A percentile compares a stretch with the other conserved stretches of the same genome.
These are phyloP conservation scores for Tychaedon coryphoeus DNA, from an alignment of 2,113 vertebrate species.

Conservation along the genomic window DNA sequence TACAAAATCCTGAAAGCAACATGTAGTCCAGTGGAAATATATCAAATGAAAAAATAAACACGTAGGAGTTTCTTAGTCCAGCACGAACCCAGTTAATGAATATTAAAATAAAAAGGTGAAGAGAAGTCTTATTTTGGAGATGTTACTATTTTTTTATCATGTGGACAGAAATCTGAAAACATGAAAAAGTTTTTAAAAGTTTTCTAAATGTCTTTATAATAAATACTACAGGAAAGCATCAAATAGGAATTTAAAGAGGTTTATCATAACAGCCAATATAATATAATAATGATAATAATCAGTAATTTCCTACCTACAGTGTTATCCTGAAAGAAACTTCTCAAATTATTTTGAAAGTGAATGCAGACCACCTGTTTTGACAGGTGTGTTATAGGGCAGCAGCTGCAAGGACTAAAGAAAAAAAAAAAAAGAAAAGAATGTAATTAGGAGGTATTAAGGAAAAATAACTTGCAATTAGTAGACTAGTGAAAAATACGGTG, in stretches of 20 bases:
- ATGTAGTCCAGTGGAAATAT: not conserved
- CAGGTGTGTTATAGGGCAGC: not conserved
- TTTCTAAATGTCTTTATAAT: not conserved
- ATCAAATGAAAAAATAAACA: not conserved
- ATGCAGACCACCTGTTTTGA: not conserved
- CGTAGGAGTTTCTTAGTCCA: not conserved
- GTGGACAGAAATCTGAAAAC: not conserved
- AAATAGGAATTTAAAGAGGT: not conserved
- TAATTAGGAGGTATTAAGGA: not conserved
- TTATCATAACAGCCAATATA: not conserved
- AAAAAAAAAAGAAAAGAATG: not conserved
- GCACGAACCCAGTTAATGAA: not conserved
- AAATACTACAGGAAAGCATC: not conserved
- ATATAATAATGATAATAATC: not conserved
- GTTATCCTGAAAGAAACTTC: not conserved
- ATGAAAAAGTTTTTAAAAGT: not conserved
- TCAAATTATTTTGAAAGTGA: not conserved
- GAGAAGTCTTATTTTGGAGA: not conserved
- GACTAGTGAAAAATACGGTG: not conserved
- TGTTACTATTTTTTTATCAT: not conserved
- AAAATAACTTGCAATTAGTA: not conserved
- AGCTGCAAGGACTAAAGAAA: not conserved
- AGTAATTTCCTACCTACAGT: not conserved
- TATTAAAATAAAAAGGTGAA: not conserved
- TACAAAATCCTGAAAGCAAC: not conserved